Evolutionary conservation across 1,140 invertebrate genomes (phyloP).

Genomic region (Onthophagus taurus): DNA sequence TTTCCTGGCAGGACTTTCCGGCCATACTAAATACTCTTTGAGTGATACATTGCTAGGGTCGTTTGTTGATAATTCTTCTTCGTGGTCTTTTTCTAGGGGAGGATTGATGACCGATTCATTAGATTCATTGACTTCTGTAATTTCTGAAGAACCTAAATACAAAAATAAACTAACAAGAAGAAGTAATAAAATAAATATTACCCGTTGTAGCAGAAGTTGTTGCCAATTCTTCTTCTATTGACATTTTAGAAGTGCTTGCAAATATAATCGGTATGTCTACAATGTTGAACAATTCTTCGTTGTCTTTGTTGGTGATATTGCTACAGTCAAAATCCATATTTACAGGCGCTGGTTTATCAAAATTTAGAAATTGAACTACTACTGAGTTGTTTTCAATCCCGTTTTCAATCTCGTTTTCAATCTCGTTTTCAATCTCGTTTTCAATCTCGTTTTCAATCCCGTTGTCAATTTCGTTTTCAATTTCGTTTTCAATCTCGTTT

Average conservation of each 20-base stretch:
- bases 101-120: too few species aligned
- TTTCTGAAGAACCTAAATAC: too few species aligned
- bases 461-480: not conserved
- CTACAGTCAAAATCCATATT: not conserved
- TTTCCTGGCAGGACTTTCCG: constrained; percentile 17
- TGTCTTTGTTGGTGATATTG: not conserved
- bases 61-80: too few species aligned
- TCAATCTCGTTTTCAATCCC: not conserved
- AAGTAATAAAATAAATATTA: too few species aligned
- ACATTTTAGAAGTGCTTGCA: too few species aligned
- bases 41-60: not conserved
- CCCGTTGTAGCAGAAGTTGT: too few species aligned
- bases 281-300: not conserved
- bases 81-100: too few species aligned
- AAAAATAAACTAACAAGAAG: too few species aligned
- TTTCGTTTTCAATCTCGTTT: not conserved
- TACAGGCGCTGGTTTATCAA: constrained; percentile 9
- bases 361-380: not conserved
- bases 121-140: too few species aligned
- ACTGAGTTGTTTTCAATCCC: not conserved
- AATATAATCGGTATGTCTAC: not conserved
- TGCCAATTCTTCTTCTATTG: too few species aligned
- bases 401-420: not conserved
- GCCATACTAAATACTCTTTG: constrained; percentile 13
- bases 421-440: not conserved